Base-by-base conservation (phyloP, 2,113 vertebrate genomes). In the Epinephelus lanceolatus region DNA sequence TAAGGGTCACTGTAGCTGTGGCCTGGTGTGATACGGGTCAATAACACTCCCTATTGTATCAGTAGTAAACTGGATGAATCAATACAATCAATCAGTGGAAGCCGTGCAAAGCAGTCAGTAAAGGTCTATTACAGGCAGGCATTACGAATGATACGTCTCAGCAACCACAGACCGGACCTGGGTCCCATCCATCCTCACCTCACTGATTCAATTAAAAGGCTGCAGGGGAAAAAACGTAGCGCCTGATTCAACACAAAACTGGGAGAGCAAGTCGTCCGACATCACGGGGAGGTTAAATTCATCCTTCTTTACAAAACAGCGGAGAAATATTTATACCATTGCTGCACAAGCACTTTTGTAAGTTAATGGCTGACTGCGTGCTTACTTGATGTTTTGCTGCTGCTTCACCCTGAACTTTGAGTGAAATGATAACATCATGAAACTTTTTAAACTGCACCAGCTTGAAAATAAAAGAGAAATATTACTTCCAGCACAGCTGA, bases 181-280 rank as follows among this genome's bases (percentile, higher is more conserved):
- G 40, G 80, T 71, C 84, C 70, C 87, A 86, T 88, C 91, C 89
- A 87, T 82, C 86, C 84, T 86, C 84, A 87, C 86, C 83, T 90
- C 86, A 65, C 87, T 91, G 92, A 92, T 94, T 94, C 86, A 94
- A 91, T 94, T 94, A 91, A 88, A 85, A 87, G 67, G 80, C 73
- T 49, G 69, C 23, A 27, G 30, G 10, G 7, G 12, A 56, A 77
- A 60, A 71, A 79, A 89, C 49, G 40, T 57, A 77, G 75, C 42
- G 74, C 63, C 81, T 74, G 90, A 87, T 91, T 80, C 66, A n/a
- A 88, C 75, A 80, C 70, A 80, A 78, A 88, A 83, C 45, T 69
- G 69, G 51, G 76, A 71, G 81, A 90, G 84, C 62, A 55, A 83
- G 61, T 70, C 59, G 57, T 88, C 71, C 57, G 70, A 86, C 71